These are phyloP conservation scores for Agonopterix arenella DNA, from an alignment of 2,888 invertebrate species.

Conservation along the genomic window DNA sequence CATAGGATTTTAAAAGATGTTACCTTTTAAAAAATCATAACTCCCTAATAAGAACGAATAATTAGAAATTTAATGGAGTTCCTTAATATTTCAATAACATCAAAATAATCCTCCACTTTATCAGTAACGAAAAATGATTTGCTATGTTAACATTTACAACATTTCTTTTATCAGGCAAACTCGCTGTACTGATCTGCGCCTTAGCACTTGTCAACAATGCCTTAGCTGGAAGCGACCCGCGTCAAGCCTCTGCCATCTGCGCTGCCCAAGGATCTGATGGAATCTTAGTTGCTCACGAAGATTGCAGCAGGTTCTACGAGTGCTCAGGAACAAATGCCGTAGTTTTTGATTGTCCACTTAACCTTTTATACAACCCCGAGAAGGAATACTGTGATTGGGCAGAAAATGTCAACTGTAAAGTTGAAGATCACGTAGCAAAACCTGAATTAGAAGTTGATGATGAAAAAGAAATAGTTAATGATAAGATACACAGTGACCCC, in stretches of 20 bases:
- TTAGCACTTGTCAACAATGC: no score
- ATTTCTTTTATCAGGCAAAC: no score
- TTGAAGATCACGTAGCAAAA: neutral
- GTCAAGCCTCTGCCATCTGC: constrained; percentile 27
- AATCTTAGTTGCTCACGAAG: constrained; percentile 28
- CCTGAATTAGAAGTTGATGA: neutral
- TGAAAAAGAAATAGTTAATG: constrained; percentile 7
- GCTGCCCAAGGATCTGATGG: constrained; percentile 21
- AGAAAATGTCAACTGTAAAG: constrained; percentile 16
- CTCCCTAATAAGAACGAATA: no score
- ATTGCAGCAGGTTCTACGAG: constrained; percentile 33
- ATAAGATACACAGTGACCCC: constrained; percentile 17
- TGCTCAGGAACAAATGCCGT: constrained; percentile 22
- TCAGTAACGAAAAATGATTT: no score
- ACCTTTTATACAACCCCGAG: constrained; percentile 25
- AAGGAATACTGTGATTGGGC: constrained; percentile 30
- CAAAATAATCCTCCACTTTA: no score
- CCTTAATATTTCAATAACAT: no score
- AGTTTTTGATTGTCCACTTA: constrained; percentile 15
- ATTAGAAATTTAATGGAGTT: no score
- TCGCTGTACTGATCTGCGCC: no score
- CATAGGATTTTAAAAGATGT: no score
- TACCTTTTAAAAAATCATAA: no score
- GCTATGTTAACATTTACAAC: no score
- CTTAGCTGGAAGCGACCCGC: constrained; percentile 14